Base-by-base conservation (phyloP, 2,113 vertebrate genomes). In the Carassius gibelio region DNA sequence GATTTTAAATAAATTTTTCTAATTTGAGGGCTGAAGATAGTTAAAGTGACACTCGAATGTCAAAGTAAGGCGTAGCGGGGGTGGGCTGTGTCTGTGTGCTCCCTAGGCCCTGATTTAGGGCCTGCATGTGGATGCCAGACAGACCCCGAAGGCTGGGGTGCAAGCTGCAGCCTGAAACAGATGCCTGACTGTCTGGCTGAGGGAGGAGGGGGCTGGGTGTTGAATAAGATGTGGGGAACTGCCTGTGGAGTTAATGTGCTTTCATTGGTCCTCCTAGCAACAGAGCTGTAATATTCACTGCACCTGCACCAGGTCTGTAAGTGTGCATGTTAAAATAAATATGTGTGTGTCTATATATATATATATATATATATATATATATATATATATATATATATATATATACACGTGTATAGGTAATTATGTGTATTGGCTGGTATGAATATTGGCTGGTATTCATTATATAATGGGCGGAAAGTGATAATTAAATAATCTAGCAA, bases 101-200 rank as follows among this genome's bases (percentile, higher is more conserved):
- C 87, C 88, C 84, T 86, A 90, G 88, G 92, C 89, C 89, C 87
- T 89, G 88, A 93, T 93, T 91, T 92, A 93, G 90, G 90, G 88
- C 61, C 76, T 90, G 77, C 91, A 89, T 92, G 90, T 87, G 90
- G 91, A 91, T 88, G 88, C 90, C 92, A 94, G 93, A 94, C 93
- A 91, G 89, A 82, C 87, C 93, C 92, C 21, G 89, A 57, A 92
- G 93, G 91, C 59, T 61, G 86, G 80, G 88, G 88, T 81, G 88
- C 92, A 90, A 90, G 93, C 91, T 93, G 89, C 85, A 87, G 93
- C 92, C 92, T 89, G 94, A 93, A 89, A 91, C 93, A 93, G 93
- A 95, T 95, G 92, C 93, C 90, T 94, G 9, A 66, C 87, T 92
- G 90, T 92, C 90, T 90, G 82, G 85, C 89, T 80, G 76, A 84